Evolutionary conservation across 2,888 invertebrate species (phyloP), one percentile per base, ranked within the genome.

Genomic region (Xestobium rufovillosum): DNA sequence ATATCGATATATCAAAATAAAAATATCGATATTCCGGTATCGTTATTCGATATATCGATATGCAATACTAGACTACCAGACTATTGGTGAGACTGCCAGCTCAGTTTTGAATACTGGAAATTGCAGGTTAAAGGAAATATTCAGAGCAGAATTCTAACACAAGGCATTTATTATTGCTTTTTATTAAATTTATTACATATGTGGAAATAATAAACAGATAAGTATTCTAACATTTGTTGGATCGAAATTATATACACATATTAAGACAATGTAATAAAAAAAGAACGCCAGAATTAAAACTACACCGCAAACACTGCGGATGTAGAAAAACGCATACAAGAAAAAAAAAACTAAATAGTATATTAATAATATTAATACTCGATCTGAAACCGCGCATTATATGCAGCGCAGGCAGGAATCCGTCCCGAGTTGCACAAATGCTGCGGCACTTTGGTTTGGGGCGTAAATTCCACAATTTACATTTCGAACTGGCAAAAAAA

Each of bases 161-260:
- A n/a, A n/a, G 37, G 36, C 41, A 31, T 41, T 53, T 53, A 50
- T 52, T 52, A 39, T 51, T 54, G 51, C 55, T 55, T 52, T 52
- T 55, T 49, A 51, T 45, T 46, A 42, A 57, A 52, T 56, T 57
- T 53, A 59, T 57, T 59, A 60, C 57, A 59, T 57, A 57, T 56
- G 59, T 58, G 60, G 51, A 57, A 57, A 53, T 54, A 57, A 59
- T 61, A 62, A 62, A 63, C 61, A 61, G 58, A 52, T 49, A 56
- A 56, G 55, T 61, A 62, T 60, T 62, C 61, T 61, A 63, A 61
- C 61, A 59, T 60, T 59, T 60, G 55, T 52, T 58, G 48, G 44
- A 52, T 52, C 49, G 53, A 53, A 58, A 57, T 52, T 58, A 60
- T 61, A 50, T 60, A 59, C 59, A 61, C 51, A 47, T 49, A 49